phyloP scores from a whole-genome alignment of 1,140 invertebrate genomes.

The Lepidurus couesii region DNA sequence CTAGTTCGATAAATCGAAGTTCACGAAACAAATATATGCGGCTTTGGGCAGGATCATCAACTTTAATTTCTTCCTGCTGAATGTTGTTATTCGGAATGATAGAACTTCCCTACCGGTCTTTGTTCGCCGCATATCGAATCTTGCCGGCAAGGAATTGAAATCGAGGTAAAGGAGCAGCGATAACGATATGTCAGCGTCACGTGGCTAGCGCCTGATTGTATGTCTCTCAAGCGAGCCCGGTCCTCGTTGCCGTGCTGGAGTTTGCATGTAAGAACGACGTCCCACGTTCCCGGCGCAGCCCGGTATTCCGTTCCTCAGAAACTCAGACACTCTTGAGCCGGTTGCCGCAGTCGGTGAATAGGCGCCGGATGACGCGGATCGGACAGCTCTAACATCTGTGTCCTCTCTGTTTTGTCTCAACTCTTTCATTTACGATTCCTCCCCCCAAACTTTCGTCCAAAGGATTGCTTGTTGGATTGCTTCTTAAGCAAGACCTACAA shows the following conservation, averaged over 20 bases:
- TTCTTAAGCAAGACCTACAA: too few species aligned
- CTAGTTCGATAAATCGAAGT: too few species aligned
- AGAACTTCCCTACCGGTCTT: not conserved
- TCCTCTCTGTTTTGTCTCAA: not conserved
- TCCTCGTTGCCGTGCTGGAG: not conserved
- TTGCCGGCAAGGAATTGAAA: not conserved
- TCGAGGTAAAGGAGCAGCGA: not conserved
- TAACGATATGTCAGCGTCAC: not conserved
- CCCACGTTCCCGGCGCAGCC: not conserved
- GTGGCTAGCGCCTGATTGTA: not conserved
- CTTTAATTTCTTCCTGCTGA: not conserved
- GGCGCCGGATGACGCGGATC: not conserved
- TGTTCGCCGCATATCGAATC: not conserved
- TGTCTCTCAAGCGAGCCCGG: not conserved
- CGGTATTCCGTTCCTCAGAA: too few species aligned
- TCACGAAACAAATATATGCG: too few species aligned
- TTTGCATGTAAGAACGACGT: not conserved
- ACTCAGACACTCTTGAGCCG: not conserved
- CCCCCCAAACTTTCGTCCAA: too few species aligned
- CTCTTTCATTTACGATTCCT: not conserved
- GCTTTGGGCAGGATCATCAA: too few species aligned
- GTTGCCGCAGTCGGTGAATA: not conserved
- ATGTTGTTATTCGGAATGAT: not conserved
- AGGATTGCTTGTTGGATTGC: too few species aligned
- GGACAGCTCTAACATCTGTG: not conserved